Conservation (phyloP, 1,140 invertebrate genomes). For the Brevipalpus yothersi region DNA sequence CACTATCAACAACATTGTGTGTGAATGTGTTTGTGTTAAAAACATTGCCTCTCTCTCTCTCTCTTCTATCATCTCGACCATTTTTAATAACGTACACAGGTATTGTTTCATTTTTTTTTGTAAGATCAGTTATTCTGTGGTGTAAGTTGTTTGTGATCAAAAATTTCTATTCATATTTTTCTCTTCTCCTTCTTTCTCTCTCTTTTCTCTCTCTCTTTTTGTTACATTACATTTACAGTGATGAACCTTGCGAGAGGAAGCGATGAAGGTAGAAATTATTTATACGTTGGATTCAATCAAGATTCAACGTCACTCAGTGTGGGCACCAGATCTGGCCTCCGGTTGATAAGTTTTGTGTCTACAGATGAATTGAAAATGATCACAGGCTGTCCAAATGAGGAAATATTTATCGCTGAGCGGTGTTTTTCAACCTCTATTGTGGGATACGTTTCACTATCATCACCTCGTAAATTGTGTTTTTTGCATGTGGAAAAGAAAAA, state of each 20-base stretch:
- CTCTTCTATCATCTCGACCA: not conserved
- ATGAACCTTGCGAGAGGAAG: not conserved
- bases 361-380: conserved; percentile 67
- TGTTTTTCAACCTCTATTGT: conserved; percentile 90
- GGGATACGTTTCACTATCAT: conserved; percentile 69
- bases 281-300: not conserved
- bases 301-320: conserved; percentile 38
- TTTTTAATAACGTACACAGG: not conserved
- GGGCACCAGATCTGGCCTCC: conserved; percentile 64
- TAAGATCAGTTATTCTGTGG: not conserved
- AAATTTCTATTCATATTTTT: not conserved
- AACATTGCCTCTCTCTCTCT: not conserved
- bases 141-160: not conserved
- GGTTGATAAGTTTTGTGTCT: conserved; percentile 54
- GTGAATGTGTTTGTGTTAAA: not conserved
- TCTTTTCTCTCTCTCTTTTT: not conserved
- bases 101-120: not conserved
- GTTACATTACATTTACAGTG: not conserved
- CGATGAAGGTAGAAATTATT: not conserved
- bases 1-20: not conserved
- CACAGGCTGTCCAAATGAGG: conserved; percentile 58
- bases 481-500: conserved; percentile 95
- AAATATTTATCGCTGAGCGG: conserved; percentile 78
- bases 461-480: conserved; percentile 77
- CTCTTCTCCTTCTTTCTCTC: not conserved